A percentile compares a stretch with the other conserved stretches of the same genome.
phyloP scores from a whole-genome alignment of 2,888 invertebrate species.

The Sabellastarte sp. region DNA sequence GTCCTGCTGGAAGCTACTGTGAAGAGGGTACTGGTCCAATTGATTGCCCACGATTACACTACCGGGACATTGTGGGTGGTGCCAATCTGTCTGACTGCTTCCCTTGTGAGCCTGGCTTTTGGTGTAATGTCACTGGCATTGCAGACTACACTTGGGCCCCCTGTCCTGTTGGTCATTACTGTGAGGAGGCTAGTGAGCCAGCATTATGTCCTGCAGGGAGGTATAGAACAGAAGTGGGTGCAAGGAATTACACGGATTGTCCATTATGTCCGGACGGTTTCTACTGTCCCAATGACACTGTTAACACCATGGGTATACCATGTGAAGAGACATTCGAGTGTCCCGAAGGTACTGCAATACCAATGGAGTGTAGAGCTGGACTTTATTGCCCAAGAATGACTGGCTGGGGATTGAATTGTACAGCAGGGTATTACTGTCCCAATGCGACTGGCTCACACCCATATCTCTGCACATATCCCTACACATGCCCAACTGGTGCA shows the following conservation, averaged over 20 bases:
- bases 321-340: conserved; percentile 49
- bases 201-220: conserved; percentile 50
- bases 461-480: conserved; percentile 41
- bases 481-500: conserved; percentile 50
- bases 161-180: conserved; percentile 53
- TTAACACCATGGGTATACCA: conserved; percentile 48
- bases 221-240: conserved; percentile 45
- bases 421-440: conserved; percentile 51
- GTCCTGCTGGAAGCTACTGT: conserved; percentile 52
- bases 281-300: conserved; percentile 48
- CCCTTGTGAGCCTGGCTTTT: conserved; percentile 48
- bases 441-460: conserved; percentile 42
- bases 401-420: conserved; percentile 36
- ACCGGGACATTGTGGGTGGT: conserved; percentile 42
- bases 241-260: conserved; percentile 39
- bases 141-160: conserved; percentile 38
- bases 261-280: conserved; percentile 36
- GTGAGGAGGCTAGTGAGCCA: conserved; percentile 45
- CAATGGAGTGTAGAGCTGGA: conserved; percentile 43
- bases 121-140: conserved; percentile 52
- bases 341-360: conserved; percentile 42
- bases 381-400: conserved; percentile 42
- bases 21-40: conserved; percentile 41
- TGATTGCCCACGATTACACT: conserved; percentile 46
- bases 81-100: conserved; percentile 42